Evolutionary conservation across 2,888 invertebrate species (phyloP).

Genomic region (Pyrgus malvae): DNA sequence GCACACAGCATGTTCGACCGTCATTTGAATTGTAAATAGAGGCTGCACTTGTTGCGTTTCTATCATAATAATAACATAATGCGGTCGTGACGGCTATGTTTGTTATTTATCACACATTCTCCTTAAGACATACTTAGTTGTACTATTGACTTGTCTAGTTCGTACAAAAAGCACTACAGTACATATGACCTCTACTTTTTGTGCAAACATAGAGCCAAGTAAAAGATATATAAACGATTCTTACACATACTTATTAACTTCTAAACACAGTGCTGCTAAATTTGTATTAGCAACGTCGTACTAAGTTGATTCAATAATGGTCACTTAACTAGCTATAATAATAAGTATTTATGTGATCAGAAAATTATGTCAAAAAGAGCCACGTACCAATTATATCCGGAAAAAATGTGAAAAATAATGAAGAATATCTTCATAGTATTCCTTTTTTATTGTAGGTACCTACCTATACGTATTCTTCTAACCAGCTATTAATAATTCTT

Average conservation of each 20-base stretch:
- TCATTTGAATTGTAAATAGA: slow-evolving; percentile 41
- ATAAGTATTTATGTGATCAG: neutral
- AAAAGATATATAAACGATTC: neutral
- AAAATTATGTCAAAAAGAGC: neutral
- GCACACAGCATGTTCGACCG: neutral
- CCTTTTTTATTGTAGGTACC: neutral
- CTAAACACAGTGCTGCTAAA: neutral
- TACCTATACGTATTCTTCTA: neutral
- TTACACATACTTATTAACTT: neutral
- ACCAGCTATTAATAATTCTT: neutral
- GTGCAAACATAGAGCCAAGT: neutral
- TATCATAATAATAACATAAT: slow-evolving; percentile 12
- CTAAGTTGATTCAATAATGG: too few relatives aligned
- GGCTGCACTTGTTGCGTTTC: slow-evolving; percentile 12
- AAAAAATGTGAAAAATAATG: too few relatives aligned
- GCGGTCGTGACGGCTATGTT: slow-evolving; percentile 26
- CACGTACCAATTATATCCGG: too few relatives aligned
- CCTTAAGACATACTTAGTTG: neutral
- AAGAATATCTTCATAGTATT: neutral
- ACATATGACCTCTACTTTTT: slow-evolving; percentile 12
- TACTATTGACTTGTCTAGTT: neutral
- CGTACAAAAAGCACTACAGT: neutral
- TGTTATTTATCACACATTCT: slow-evolving; percentile 17
- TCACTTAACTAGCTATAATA: too few relatives aligned
- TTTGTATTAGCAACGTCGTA: neutral